A percentile compares a stretch with the other conserved stretches of the same genome.
Conservation (phyloP, 2,888 invertebrate species). For the Campoplex nolae region DNA sequence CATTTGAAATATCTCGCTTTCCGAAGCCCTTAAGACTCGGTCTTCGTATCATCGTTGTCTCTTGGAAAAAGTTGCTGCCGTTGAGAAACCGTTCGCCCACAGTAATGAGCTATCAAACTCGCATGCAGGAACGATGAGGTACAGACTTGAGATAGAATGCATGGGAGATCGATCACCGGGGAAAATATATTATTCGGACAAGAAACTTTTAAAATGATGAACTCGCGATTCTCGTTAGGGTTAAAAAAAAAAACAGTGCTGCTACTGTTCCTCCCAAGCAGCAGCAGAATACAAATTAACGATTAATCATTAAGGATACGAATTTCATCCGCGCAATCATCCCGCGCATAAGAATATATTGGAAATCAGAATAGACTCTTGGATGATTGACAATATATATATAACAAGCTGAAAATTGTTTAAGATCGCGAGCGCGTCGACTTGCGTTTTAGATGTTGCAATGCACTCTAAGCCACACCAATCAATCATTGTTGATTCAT, state of each 20-base stretch:
- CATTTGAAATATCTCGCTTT: neutral
- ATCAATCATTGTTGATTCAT: no score
- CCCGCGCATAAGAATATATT: no score
- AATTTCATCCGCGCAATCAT: constrained; percentile 1
- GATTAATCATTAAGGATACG: constrained; percentile 50
- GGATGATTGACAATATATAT: neutral
- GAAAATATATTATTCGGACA: constrained; percentile 42
- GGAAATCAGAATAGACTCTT: no score
- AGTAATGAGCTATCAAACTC: constrained; percentile 67
- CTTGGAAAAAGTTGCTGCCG: constrained; percentile 14
- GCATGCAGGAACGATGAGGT: constrained; percentile 17
- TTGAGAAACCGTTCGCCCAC: constrained; percentile 39
- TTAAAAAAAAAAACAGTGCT: constrained; percentile 44
- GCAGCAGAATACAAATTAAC: constrained; percentile 51
- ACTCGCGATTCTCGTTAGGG: constrained; percentile 59
- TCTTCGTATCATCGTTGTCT: constrained; percentile 18
- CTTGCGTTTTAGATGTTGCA: no score
- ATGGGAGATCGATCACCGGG: no score
- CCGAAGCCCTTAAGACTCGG: constrained; percentile 4
- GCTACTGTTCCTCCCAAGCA: constrained; percentile 29
- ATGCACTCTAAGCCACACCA: no score
- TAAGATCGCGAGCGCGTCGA: neutral
- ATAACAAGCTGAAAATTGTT: neutral
- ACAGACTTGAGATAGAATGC: no score
- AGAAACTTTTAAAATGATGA: constrained; percentile 41